These are phyloP conservation scores for Carcharodon carcharias DNA, from an alignment of 2,797 vertebrate genomes.

Conservation along the genomic window DNA sequence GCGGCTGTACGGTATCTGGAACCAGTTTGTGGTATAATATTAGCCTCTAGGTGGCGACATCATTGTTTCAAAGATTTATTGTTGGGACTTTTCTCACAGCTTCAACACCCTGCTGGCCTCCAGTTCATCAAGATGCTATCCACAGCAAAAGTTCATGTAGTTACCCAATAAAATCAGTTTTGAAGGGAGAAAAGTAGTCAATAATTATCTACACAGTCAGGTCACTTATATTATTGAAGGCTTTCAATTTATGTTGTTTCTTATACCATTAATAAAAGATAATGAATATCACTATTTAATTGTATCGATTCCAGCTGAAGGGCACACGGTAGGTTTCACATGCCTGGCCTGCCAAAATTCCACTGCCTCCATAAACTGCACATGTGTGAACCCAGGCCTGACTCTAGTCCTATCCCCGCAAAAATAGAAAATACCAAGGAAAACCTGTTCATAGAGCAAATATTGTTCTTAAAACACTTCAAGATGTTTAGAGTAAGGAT, in stretches of 20 bases:
- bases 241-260: not conserved
- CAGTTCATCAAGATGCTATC: not conserved
- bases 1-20: not conserved
- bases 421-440: not conserved
- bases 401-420: too few relatives aligned
- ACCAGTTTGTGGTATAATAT: not conserved
- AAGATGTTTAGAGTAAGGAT: not conserved
- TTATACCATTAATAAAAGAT: not conserved
- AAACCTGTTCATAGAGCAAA: not conserved
- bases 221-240: not conserved
- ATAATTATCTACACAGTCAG: not conserved
- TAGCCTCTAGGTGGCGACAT: constrained; percentile 23
- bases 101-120: not conserved
- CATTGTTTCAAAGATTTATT: not conserved
- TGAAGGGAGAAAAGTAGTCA: not conserved
- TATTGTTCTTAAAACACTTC: not conserved
- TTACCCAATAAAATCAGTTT: constrained; percentile 1
- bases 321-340: too few relatives aligned
- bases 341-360: too few relatives aligned
- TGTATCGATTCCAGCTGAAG: not conserved
- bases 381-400: too few relatives aligned
- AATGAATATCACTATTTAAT: not conserved
- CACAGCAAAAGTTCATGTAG: not conserved
- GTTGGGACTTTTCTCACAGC: not conserved
- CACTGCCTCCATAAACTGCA: too few relatives aligned